A percentile compares a stretch with the other conserved stretches of the same genome.
These are phyloP conservation scores for Drosophila eugracilis DNA, from an alignment of 1,140 invertebrate species.

Conservation along the genomic window DNA sequence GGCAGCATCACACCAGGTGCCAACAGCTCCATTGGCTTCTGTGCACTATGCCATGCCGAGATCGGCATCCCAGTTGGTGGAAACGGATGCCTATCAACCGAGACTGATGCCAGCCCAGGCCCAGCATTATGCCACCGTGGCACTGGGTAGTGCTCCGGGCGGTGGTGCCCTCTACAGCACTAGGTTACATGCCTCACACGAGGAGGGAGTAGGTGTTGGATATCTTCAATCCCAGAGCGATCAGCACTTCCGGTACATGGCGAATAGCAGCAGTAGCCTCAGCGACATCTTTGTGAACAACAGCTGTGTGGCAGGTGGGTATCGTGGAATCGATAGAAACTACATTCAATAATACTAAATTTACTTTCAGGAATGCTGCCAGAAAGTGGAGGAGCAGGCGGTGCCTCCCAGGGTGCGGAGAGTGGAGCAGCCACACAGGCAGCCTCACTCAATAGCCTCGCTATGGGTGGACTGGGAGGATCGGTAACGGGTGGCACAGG, in stretches of 20 bases:
- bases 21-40: slow-evolving; percentile 5
- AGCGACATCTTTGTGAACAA: slow-evolving; percentile 84
- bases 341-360: background rate
- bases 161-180: slow-evolving; percentile 55
- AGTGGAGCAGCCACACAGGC: slow-evolving; percentile 52
- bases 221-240: slow-evolving; percentile 80
- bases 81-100: slow-evolving; percentile 42
- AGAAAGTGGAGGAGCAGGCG: slow-evolving; percentile 10
- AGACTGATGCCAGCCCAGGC: slow-evolving; percentile 15
- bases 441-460: slow-evolving; percentile 56
- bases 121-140: slow-evolving; percentile 64
- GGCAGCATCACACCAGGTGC: slow-evolving; percentile 32
- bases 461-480: slow-evolving; percentile 40
- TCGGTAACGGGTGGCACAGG: slow-evolving; percentile 1
- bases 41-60: slow-evolving; percentile 62
- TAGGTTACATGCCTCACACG: slow-evolving; percentile 59
- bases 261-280: slow-evolving; percentile 76
- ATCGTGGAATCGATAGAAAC: background rate
- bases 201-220: slow-evolving; percentile 31
- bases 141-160: slow-evolving; percentile 44
- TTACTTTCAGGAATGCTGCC: slow-evolving; percentile 8
- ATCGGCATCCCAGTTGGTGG: slow-evolving; percentile 79
- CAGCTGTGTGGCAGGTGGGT: slow-evolving; percentile 56
- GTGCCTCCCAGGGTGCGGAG: slow-evolving; percentile 8
- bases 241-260: slow-evolving; percentile 79